Conservation (phyloP, 2,888 invertebrate genomes). For the Apoda limacodes region DNA sequence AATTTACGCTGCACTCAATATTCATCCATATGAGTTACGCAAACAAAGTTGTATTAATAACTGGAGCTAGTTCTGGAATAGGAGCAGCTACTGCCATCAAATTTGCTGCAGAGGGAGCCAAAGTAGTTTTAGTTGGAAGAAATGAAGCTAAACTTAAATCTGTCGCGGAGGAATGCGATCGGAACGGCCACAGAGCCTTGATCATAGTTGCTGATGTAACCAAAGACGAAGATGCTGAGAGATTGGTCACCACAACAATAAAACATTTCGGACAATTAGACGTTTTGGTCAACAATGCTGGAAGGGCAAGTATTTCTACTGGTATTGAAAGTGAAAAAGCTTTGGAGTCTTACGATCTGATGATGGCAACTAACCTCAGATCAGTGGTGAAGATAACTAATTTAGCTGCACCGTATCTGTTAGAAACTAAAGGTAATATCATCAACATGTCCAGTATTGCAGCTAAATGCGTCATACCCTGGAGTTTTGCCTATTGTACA, state of each 20-base stretch:
- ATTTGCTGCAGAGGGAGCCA: constrained; percentile 30
- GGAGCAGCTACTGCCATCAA: constrained; percentile 33
- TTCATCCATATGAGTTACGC: constrained; percentile 28
- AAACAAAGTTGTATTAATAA: constrained; percentile 36
- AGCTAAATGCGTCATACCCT: constrained; percentile 26
- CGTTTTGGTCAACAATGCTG: constrained; percentile 34
- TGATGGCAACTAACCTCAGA: constrained; percentile 35
- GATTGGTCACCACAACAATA: constrained; percentile 28
- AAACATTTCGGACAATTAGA: constrained; percentile 33
- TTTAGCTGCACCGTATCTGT: constrained; percentile 30
- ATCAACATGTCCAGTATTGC: constrained; percentile 33
- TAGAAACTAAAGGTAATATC: constrained; percentile 36
- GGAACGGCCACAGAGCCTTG: constrained; percentile 21
- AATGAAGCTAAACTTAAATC: constrained; percentile 26
- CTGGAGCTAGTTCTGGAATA: constrained; percentile 40
- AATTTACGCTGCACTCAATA: too few relatives aligned
- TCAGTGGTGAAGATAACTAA: constrained; percentile 33
- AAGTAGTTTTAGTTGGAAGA: constrained; percentile 30
- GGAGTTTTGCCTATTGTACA: constrained; percentile 28
- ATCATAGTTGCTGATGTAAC: constrained; percentile 28
- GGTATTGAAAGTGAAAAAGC: constrained; percentile 27
- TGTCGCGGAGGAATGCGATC: constrained; percentile 27
- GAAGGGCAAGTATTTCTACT: constrained; percentile 26
- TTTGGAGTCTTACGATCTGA: constrained; percentile 31
- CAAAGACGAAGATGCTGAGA: constrained; percentile 27